A percentile compares a stretch with the other conserved stretches of the same genome.
phyloP scores from a whole-genome alignment of 2,888 invertebrate genomes.

The Osmoderma eremita region DNA sequence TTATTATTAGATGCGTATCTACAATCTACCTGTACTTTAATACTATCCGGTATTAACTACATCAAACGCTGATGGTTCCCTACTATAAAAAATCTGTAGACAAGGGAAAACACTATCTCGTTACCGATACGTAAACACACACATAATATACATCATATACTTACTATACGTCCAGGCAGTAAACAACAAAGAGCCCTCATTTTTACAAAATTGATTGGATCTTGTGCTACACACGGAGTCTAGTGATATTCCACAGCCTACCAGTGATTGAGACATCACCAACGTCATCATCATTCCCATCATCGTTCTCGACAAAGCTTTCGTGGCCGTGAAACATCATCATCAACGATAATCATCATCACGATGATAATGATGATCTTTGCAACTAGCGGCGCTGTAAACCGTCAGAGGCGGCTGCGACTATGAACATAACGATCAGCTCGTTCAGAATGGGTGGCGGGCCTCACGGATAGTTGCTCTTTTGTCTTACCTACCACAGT shows the following conservation, averaged over 20 bases:
- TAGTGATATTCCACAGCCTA: conserved; percentile 5
- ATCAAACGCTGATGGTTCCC: background rate
- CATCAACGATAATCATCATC: conserved; percentile 34
- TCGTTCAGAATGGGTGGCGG: conserved; percentile 41
- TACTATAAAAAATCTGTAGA: conserved; percentile 25
- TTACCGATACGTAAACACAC: conserved; percentile 31
- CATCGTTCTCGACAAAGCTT: conserved; percentile 8
- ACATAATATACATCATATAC: background rate
- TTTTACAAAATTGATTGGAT: conserved; percentile 40
- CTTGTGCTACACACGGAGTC: conserved; percentile 28
- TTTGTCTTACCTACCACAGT: conserved; percentile 45
- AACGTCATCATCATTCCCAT: conserved; percentile 33
- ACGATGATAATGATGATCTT: conserved; percentile 34
- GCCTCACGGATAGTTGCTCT: conserved; percentile 42
- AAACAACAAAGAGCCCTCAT: conserved; percentile 33
- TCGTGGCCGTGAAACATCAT: conserved; percentile 31
- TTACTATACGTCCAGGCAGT: background rate
- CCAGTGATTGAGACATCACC: conserved; percentile 41
- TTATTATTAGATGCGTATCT: too few species aligned
- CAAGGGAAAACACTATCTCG: conserved; percentile 32
- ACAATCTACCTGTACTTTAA: background rate
- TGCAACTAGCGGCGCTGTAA: conserved; percentile 31
- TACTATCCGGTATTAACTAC: background rate
- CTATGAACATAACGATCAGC: conserved; percentile 39
- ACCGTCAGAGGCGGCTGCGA: conserved; percentile 36